Evolutionary conservation across 2,113 vertebrate genomes (phyloP), one percentile per base, ranked within the genome.

Genomic region (Glaucomys volans): DNA sequence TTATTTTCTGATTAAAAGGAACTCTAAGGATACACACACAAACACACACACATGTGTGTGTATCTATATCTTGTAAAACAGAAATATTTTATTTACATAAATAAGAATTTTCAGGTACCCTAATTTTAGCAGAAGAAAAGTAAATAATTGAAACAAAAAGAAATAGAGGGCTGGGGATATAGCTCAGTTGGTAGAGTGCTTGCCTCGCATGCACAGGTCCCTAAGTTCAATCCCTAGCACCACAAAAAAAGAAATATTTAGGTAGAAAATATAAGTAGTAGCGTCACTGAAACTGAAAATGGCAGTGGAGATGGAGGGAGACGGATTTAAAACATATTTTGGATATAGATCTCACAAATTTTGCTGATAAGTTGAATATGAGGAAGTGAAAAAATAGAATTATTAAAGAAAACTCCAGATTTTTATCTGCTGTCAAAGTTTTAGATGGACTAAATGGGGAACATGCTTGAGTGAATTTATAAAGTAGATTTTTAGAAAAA

Each of bases 251-350:
- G 7, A 40, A 77, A 50, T n/a, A 52, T 59, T 72, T 74, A 66
- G 18, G 42, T 85, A 40, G 42, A 86, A 93, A 83, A 71, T 37
- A 47, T 37, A 47, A 71, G 30, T 32, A 50, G n/a, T 26, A 59
- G 16, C 69, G 40, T 28, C 50, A 72, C 66, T 87, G 69, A 87
- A 74, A 18, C 26, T 87, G 40, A 84, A 71, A 90, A 11, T 44
- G 9, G 6, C 37, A 47, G 12, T 37, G 24, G 52, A 67, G n/a
- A 81, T n/a, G 44, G 32, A 10, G n/a, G n/a, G 40, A 22, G 24
- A 11, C 79, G 54, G 20, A 87, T 44, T 79, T 91, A 84, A 52
- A 86, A 82, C 52, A 75, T n/a, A 59, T 50, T 76, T 96, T 67
- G 28, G 12, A 79, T 35, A 18, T 69, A 77, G 14, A 86, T 59